Conservation (phyloP, 1,140 invertebrate species). For the Atta colombica region DNA sequence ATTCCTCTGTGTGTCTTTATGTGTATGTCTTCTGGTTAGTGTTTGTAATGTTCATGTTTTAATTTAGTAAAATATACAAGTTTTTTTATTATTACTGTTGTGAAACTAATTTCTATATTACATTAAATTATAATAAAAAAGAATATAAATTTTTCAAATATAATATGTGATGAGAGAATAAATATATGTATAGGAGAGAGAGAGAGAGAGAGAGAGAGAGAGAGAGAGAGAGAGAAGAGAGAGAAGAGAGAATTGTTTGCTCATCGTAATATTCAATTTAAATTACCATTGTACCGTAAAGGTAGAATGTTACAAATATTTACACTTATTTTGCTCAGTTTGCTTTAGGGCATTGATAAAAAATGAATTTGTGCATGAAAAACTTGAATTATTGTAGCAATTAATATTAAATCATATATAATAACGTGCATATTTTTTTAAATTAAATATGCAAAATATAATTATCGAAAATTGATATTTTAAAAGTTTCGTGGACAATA, state of each 20-base stretch:
- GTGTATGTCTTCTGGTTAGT: not conserved
- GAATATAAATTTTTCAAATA: slow-evolving; percentile 11
- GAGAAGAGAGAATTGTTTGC: slow-evolving; percentile 7
- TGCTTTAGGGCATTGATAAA: slow-evolving; percentile 20
- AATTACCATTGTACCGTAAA: slow-evolving; percentile 18
- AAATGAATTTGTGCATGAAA: not conserved
- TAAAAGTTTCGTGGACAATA: not conserved
- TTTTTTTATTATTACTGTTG: slow-evolving; percentile 6
- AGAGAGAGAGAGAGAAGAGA: not conserved
- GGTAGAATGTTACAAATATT: slow-evolving; percentile 1
- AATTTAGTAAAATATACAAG: not conserved
- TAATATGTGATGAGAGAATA: not conserved
- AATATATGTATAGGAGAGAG: not conserved
- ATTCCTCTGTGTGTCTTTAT: too few relatives aligned
- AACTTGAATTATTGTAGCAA: not conserved
- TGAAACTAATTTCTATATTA: not conserved
- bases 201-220: too few relatives aligned
- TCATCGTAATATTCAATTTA: slow-evolving; percentile 31
- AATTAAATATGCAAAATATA: not conserved
- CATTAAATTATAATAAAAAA: slow-evolving; percentile 2
- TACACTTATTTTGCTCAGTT: slow-evolving; percentile 8
- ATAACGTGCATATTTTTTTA: not conserved
- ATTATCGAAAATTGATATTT: slow-evolving; percentile 52
- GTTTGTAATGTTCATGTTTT: not conserved
- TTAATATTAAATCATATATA: not conserved